phyloP scores from a whole-genome alignment of 1,140 invertebrate species.

The Zaprionus inermis region DNA sequence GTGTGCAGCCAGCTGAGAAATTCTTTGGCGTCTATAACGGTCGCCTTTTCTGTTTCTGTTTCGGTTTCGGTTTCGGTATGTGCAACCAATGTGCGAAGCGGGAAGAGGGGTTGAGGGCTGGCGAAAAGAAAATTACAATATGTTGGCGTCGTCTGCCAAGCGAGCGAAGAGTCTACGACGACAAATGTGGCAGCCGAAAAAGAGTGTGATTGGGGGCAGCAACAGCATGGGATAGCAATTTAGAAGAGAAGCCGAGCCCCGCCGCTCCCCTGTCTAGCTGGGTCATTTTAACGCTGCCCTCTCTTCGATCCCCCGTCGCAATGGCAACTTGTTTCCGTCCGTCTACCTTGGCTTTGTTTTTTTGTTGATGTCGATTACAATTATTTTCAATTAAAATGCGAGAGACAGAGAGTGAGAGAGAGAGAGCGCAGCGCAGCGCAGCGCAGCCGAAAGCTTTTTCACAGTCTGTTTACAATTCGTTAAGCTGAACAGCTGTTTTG shows the following conservation, averaged over 20 bases:
- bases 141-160: conserved; percentile 33
- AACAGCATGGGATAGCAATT: conserved; percentile 29
- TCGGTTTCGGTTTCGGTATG: conserved; percentile 54
- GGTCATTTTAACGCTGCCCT: conserved; percentile 11
- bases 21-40: conserved; percentile 75
- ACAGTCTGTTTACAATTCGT: conserved; percentile 76
- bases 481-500: conserved; percentile 69
- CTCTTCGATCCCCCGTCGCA: background rate
- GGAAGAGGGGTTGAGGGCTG: conserved; percentile 53
- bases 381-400: conserved; percentile 68
- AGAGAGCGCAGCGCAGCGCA: conserved; percentile 37
- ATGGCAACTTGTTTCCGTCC: conserved; percentile 63
- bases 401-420: conserved; percentile 17
- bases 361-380: conserved; percentile 64
- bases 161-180: conserved; percentile 25
- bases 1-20: conserved; percentile 71
- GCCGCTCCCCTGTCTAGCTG: conserved; percentile 6
- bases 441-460: conserved; percentile 53
- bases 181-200: conserved; percentile 36
- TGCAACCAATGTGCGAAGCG: conserved; percentile 50
- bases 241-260: conserved; percentile 5
- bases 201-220: conserved; percentile 39
- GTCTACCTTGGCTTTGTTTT: conserved; percentile 74
- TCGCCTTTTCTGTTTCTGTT: conserved; percentile 56
- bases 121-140: conserved; percentile 67